Conservation (phyloP, 2,113 vertebrate genomes). For the Phodopus roborovskii region DNA sequence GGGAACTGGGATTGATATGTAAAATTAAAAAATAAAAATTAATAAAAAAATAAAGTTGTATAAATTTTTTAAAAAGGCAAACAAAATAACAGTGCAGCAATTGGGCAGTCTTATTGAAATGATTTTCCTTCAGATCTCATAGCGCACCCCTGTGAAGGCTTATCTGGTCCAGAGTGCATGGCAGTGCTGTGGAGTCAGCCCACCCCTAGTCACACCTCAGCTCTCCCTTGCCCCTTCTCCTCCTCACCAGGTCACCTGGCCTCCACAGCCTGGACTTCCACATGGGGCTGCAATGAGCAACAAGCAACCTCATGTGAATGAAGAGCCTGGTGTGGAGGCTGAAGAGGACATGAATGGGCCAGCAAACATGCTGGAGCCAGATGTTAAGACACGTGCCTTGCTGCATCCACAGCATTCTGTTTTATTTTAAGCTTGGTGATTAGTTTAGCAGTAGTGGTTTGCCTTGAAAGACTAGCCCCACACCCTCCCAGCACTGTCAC, state of each 20-base stretch:
- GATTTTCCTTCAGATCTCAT: not conserved
- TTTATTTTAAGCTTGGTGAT: not conserved
- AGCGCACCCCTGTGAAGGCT: not conserved
- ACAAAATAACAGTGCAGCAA: not conserved
- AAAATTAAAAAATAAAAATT: too few relatives aligned
- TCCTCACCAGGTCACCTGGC: not conserved
- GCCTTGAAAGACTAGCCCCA: not conserved
- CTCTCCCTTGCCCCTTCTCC: not conserved
- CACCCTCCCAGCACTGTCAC: too few relatives aligned
- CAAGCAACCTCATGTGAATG: not conserved
- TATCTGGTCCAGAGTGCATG: not conserved
- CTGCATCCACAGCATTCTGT: accelerated
- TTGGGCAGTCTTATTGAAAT: not conserved
- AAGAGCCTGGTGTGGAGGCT: not conserved
- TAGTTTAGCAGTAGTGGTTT: not conserved
- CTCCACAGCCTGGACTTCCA: not conserved
- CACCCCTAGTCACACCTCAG: not conserved
- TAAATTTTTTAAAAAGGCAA: not conserved
- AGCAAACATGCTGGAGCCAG: not conserved
- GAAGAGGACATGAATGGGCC: not conserved
- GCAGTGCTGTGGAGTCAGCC: too few relatives aligned
- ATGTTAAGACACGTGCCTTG: not conserved
- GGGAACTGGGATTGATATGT: too few relatives aligned
- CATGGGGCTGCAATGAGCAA: not conserved
- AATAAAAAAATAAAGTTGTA: not conserved